Conservation (phyloP, 2,888 invertebrate species). For the Steinernema carpocapsae region DNA sequence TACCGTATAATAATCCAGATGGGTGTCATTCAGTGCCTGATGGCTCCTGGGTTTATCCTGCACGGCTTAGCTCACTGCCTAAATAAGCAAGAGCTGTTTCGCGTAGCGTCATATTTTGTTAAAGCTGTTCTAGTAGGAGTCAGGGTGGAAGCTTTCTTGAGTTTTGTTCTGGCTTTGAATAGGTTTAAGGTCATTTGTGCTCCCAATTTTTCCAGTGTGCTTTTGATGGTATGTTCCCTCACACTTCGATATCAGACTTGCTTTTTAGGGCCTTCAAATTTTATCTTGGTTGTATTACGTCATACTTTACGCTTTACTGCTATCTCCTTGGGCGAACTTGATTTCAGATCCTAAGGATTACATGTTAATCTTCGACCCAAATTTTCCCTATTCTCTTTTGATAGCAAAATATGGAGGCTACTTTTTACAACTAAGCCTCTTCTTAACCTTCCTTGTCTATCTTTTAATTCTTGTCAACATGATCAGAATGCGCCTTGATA, state of each 20-base stretch:
- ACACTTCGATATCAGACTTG: not conserved
- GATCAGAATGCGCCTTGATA: not conserved
- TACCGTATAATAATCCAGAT: slow-evolving; percentile 1
- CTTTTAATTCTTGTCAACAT: not conserved
- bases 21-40: not conserved
- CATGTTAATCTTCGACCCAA: not conserved
- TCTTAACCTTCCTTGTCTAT: not conserved
- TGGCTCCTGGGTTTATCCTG: not conserved
- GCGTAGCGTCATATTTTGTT: not conserved
- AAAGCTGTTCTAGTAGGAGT: not conserved
- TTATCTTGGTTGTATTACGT: not conserved
- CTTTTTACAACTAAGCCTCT: not conserved
- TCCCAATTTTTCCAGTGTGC: not conserved
- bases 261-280: not conserved
- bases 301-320: not conserved
- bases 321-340: not conserved
- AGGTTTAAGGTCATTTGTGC: not conserved
- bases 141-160: not conserved
- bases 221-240: not conserved
- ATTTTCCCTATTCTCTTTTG: not conserved
- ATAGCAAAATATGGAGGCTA: not conserved
- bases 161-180: not conserved
- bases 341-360: not conserved
- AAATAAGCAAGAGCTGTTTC: too few relatives aligned
- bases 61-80: not conserved